These are phyloP conservation scores for Oreohelix idahoensis DNA, from an alignment of 1,140 invertebrate species.

Conservation along the genomic window DNA sequence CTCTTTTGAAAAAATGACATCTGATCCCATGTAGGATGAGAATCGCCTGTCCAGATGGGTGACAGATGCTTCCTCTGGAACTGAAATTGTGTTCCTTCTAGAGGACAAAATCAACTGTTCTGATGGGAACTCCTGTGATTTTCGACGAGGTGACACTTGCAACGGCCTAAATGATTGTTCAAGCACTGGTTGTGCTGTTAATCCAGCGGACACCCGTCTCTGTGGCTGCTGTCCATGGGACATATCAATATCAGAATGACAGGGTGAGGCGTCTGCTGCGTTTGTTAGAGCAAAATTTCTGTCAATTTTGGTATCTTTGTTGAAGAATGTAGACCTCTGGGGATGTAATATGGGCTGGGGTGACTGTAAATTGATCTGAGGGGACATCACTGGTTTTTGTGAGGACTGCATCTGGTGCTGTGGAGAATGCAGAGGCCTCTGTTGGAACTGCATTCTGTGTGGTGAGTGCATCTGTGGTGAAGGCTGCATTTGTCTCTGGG, in stretches of 20 bases:
- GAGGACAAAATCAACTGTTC: neutral
- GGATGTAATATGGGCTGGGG: conserved; percentile 2
- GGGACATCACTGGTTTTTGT: neutral
- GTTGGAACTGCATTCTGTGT: conserved; percentile 26
- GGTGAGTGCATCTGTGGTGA: conserved; percentile 31
- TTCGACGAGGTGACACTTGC: conserved; percentile 11
- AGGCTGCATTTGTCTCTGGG: neutral
- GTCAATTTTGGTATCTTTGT: conserved; percentile 24
- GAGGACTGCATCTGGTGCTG: conserved; percentile 5
- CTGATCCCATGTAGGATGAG: too few species aligned
- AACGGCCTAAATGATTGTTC: neutral
- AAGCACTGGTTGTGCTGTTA: neutral
- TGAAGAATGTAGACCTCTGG: conserved; percentile 27
- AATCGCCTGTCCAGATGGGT: conserved; percentile 19
- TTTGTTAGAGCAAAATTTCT: conserved; percentile 15
- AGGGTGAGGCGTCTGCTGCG: neutral
- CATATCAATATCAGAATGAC: neutral
- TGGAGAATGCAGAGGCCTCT: conserved; percentile 25
- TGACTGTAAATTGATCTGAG: conserved; percentile 6
- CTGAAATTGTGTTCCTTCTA: conserved; percentile 31
- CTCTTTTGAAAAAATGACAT: conserved; percentile 11
- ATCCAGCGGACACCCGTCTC: neutral
- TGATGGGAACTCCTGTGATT: conserved; percentile 29
- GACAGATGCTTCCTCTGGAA: conserved; percentile 20
- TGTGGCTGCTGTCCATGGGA: conserved; percentile 16